A percentile compares a stretch with the other conserved stretches of the same genome.
phyloP scores from a whole-genome alignment of 2,113 vertebrate genomes.

The Perca schrenkii region DNA sequence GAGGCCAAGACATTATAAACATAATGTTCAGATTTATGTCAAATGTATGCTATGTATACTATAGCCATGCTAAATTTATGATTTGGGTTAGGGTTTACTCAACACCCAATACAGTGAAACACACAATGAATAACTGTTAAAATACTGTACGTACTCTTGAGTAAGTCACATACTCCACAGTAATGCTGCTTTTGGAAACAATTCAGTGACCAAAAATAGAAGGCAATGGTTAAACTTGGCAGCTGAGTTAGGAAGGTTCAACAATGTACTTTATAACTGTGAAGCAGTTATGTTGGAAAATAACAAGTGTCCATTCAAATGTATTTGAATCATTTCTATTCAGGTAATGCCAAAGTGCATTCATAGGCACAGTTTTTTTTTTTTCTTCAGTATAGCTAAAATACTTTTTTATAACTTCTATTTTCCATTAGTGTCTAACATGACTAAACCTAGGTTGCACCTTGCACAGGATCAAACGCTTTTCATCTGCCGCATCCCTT shows the following conservation, averaged over 20 bases:
- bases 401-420: constrained; percentile 3
- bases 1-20: no score
- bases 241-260: neutral
- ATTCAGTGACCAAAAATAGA: constrained; percentile 6
- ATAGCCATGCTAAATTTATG: neutral
- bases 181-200: neutral
- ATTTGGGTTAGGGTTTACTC: neutral
- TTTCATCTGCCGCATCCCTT: constrained; percentile 15
- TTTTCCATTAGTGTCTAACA: constrained; percentile 19
- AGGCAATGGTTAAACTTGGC: neutral
- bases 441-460: constrained; percentile 34
- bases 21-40: no score
- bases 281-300: neutral
- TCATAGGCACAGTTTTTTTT: neutral
- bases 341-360: neutral
- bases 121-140: neutral
- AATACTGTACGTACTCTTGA: neutral
- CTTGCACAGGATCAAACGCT: constrained; percentile 40
- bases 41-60: neutral
- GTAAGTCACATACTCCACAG: neutral
- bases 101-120: neutral
- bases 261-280: neutral
- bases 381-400: neutral
- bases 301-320: constrained; percentile 18
- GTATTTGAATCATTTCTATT: neutral